A percentile compares a stretch with the other conserved stretches of the same genome.
phyloP scores from a whole-genome alignment of 2,113 vertebrate species.

The Micronycteris hirsuta region DNA sequence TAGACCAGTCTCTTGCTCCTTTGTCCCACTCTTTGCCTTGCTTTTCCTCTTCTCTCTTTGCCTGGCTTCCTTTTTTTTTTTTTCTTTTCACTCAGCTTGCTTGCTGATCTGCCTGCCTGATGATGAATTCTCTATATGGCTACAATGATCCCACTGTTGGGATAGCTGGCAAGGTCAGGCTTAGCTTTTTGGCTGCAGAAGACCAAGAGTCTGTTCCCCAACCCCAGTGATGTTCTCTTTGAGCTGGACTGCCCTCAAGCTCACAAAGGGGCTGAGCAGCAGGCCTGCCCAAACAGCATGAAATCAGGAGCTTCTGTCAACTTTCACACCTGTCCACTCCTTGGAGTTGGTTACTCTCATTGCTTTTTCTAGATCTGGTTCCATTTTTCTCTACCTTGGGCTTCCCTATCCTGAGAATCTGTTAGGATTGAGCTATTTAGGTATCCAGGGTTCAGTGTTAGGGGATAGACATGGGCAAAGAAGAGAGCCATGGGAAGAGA shows the following conservation, averaged over 20 bases:
- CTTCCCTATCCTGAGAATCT: conserved; percentile 24
- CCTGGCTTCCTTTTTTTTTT: neutral
- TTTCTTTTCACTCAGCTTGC: conserved; percentile 39
- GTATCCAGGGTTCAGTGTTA: neutral
- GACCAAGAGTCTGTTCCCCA: conserved; percentile 35
- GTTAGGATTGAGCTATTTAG: conserved; percentile 29
- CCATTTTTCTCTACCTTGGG: conserved; percentile 22
- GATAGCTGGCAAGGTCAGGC: conserved; percentile 45
- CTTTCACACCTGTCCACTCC: neutral
- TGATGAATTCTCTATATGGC: conserved; percentile 69
- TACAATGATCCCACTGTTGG: conserved; percentile 37
- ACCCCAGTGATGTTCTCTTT: neutral
- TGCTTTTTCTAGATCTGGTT: conserved; percentile 42
- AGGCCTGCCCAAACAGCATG: conserved; percentile 24
- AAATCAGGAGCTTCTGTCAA: conserved; percentile 34
- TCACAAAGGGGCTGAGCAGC: neutral
- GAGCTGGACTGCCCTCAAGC: neutral
- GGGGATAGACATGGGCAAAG: neutral
- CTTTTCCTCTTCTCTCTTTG: conserved; percentile 6
- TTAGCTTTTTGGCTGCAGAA: conserved; percentile 47
- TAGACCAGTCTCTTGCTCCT: conserved; percentile 28
- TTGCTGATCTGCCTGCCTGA: conserved; percentile 41
- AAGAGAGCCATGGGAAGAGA: neutral
- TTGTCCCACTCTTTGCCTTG: neutral
- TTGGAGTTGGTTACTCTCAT: conserved; percentile 39